phyloP scores from a whole-genome alignment of 2,797 vertebrate genomes.

The Rhinogobio ventralis region DNA sequence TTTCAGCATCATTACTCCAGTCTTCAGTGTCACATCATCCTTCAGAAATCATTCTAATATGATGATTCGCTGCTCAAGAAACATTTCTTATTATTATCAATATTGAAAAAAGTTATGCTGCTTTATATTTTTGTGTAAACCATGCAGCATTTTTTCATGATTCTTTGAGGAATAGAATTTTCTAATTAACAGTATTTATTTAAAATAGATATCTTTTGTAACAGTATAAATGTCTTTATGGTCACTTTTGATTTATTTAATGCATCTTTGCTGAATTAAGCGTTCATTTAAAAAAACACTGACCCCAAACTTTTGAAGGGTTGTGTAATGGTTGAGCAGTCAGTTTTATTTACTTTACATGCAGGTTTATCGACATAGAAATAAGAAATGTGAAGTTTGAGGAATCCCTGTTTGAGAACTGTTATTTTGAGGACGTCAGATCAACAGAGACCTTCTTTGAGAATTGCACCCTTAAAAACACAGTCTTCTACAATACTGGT shows the following conservation, averaged over 20 bases:
- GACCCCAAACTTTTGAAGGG: neutral
- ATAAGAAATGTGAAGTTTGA: constrained; percentile 95
- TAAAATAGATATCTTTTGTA: neutral
- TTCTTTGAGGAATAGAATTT: neutral
- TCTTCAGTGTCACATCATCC: neutral
- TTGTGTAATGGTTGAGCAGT: neutral
- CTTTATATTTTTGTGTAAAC: too few relatives aligned
- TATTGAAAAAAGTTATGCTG: neutral
- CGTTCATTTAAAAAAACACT: neutral
- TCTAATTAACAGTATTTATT: neutral
- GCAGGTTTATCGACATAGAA: constrained; percentile 91
- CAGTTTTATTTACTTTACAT: constrained; percentile 5
- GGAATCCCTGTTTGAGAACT: constrained; percentile 90
- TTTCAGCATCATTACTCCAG: neutral
- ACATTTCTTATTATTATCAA: neutral
- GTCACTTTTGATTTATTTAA: neutral
- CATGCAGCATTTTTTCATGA: neutral
- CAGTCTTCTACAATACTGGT: constrained; percentile 94
- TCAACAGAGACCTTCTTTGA: constrained; percentile 94
- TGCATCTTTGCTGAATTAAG: neutral
- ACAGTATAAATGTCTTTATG: neutral
- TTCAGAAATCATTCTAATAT: neutral
- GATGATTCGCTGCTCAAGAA: neutral
- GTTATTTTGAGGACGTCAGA: constrained; percentile 92
- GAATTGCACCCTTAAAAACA: constrained; percentile 93